A percentile compares a stretch with the other conserved stretches of the same genome.
These are phyloP conservation scores for Toxonevra muliebris DNA, from an alignment of 2,888 invertebrate species.

Conservation along the genomic window DNA sequence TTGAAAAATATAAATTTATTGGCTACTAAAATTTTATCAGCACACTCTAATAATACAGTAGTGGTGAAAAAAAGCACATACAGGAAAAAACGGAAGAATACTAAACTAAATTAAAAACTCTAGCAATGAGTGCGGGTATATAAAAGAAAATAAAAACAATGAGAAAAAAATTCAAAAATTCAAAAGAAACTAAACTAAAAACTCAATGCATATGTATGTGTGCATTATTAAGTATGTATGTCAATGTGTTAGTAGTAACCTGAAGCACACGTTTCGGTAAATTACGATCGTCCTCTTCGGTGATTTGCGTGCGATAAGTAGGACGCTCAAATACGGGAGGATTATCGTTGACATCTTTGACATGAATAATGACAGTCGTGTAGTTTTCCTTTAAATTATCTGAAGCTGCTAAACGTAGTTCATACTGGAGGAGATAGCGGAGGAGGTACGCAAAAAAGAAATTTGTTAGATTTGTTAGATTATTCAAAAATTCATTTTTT, in stretches of 20 bases:
- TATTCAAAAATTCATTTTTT: no score
- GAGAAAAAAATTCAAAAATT: not conserved
- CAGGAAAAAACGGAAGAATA: not conserved
- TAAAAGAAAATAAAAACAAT: not conserved
- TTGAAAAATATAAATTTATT: no score
- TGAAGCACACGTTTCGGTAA: constrained; percentile 92
- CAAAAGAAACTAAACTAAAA: not conserved
- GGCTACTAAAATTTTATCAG: no score
- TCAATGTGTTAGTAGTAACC: constrained; percentile 67
- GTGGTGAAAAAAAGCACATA: not conserved
- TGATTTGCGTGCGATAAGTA: constrained; percentile 94
- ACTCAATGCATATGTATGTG: not conserved
- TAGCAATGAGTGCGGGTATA: not conserved
- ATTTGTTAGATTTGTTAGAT: not conserved
- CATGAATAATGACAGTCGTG: constrained; percentile 95
- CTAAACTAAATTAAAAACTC: constrained; percentile 6
- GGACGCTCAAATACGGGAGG: constrained; percentile 95
- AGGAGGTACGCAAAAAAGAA: constrained; percentile 4
- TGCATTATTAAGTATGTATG: not conserved
- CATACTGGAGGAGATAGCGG: constrained; percentile 73
- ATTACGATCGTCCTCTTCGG: constrained; percentile 94
- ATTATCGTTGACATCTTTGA: constrained; percentile 98
- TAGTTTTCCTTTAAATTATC: constrained; percentile 97
- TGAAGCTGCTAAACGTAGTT: constrained; percentile 92
- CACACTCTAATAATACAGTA: not conserved